Evolutionary conservation across 1,140 invertebrate genomes (phyloP).

Genomic region (Uloborus diversus): DNA sequence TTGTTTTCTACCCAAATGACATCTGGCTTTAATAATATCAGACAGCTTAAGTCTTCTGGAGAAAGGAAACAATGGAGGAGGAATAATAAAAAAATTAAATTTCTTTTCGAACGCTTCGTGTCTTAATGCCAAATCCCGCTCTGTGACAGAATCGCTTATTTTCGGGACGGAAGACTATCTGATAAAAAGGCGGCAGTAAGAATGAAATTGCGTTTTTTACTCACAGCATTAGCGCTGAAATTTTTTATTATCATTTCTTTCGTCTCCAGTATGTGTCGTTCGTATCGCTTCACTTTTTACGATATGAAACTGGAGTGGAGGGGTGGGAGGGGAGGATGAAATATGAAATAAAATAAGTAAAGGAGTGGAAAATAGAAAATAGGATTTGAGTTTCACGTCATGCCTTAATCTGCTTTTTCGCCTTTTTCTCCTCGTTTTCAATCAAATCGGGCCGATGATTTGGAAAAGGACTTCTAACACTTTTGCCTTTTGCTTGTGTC

Average conservation of each 20-base stretch:
- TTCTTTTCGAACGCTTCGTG: constrained; percentile 31
- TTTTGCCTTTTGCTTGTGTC: constrained; percentile 40
- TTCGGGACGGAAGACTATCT: constrained; percentile 33
- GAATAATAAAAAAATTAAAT: constrained; percentile 12
- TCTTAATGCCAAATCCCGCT: constrained; percentile 45
- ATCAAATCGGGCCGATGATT: constrained; percentile 54
- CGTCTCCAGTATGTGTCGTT: neutral
- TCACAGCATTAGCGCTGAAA: constrained; percentile 33
- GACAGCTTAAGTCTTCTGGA: constrained; percentile 43
- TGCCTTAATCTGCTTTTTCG: constrained; percentile 47
- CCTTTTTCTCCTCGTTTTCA: constrained; percentile 40
- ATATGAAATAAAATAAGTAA: neutral
- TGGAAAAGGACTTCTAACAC: constrained; percentile 53
- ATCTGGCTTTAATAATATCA: constrained; percentile 56
- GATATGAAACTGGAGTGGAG: neutral
- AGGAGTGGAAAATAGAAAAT: constrained; percentile 31
- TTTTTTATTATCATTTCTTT: constrained; percentile 12
- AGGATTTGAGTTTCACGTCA: constrained; percentile 40
- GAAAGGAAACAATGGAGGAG: neutral
- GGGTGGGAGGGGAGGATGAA: neutral
- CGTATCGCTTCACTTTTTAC: neutral
- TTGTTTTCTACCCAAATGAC: constrained; percentile 53
- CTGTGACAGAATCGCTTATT: constrained; percentile 52
- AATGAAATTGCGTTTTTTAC: constrained; percentile 22
- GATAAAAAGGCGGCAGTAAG: neutral